phyloP scores from a whole-genome alignment of 2,113 vertebrate species.

The Abramis brama region DNA sequence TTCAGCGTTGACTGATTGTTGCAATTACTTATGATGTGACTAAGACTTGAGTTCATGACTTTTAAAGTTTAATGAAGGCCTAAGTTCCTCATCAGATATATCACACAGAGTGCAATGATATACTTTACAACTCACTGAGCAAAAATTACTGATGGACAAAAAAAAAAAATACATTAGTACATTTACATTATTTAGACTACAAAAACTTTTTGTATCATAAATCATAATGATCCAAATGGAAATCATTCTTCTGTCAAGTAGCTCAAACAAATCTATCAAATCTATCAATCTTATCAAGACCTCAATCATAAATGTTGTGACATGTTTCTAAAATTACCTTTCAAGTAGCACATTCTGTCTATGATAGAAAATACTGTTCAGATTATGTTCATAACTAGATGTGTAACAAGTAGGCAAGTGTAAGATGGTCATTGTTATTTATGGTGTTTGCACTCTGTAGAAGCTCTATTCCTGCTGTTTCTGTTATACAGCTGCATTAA shows the following conservation, averaged over 20 bases:
- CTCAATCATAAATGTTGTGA: not conserved
- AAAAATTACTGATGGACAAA: not conserved
- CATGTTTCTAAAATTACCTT: not conserved
- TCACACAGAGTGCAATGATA: not conserved
- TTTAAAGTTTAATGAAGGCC: not conserved
- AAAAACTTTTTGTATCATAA: not conserved
- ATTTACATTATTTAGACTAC: not conserved
- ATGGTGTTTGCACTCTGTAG: not conserved
- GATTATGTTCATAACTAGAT: not conserved
- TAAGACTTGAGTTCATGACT: too few relatives aligned
- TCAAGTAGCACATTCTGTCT: not conserved
- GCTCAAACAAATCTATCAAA: too few relatives aligned
- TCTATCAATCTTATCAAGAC: not conserved
- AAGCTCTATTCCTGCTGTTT: not conserved
- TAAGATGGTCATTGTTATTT: not conserved
- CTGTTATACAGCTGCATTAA: not conserved
- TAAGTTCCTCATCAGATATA: not conserved
- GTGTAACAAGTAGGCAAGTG: not conserved
- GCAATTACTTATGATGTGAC: too few relatives aligned
- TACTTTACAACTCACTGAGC: too few relatives aligned
- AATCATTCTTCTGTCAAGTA: not conserved
- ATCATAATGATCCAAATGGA: not conserved
- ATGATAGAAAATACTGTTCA: not conserved
- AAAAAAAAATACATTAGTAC: not conserved
- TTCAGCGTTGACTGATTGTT: too few relatives aligned